Base-by-base conservation (phyloP, 2,888 invertebrate species). In the Carcina quercana region DNA sequence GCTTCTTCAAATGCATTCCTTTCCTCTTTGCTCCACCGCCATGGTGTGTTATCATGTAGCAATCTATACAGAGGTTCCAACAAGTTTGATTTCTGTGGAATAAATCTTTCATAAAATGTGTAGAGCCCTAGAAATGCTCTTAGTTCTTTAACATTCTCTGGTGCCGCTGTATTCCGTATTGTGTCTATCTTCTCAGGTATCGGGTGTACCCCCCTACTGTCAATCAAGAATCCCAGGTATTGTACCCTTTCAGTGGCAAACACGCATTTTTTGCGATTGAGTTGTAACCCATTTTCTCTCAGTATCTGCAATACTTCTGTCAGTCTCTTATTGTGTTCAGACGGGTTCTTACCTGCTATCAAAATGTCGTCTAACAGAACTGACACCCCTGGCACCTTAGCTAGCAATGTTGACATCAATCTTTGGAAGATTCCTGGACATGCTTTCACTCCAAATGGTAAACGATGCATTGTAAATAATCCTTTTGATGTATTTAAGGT, bases 401-500 rank as follows among this genome's bases (percentile, higher is more conserved):
- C 14, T 8, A 27, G 15, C 14, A 27, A 5, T 15, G 13, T 14
- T 15, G 13, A 14, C 4, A 27, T 4, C 15, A 15, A 15, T n/a
- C 27, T 27, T 15, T 27, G 15, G 11, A 27, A 27, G 11, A 27
- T 27, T 11, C 25, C 25, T 3, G 15, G 25, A 13, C 25, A n/a
- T n/a, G n/a, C n/a, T n/a, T n/a, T n/a, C n/a, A n/a, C n/a, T n/a
- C n/a, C n/a, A n/a, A n/a, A n/a, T n/a, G n/a, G n/a, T n/a, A n/a
- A n/a, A n/a, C n/a, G n/a, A n/a, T n/a, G n/a, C n/a, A 34, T 29
- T 3, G 29, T 25, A 19, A 25, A 34, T 7, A 29, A 14, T 11
- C 13, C 25, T 19, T 19, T 34, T 10, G 34, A 28, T 13, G 21
- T 12, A n/a, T n/a, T n/a, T n/a, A n/a, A n/a, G n/a, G n/a, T n/a